Percentiles rank a stretch among this genome's conserved stretches.
phyloP scores from a whole-genome alignment of 2,113 vertebrate genomes.

The Progne subis region DNA sequence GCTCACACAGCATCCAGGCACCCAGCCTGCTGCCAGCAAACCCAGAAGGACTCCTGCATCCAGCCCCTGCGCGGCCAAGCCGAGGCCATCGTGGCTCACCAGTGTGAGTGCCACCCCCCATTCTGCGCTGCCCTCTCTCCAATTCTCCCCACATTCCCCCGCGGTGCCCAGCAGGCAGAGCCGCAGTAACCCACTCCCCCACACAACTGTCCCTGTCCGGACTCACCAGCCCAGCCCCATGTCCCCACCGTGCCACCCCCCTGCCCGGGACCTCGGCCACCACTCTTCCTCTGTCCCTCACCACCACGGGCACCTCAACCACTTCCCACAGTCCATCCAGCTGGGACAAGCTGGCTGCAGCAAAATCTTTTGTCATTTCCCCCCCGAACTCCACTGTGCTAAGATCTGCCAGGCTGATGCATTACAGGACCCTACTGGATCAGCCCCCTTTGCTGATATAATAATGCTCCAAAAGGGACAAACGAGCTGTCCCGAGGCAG shows the following conservation, averaged over 20 bases:
- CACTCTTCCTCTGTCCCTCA: neutral
- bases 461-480: neutral
- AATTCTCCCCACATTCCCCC: neutral
- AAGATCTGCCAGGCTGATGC: neutral
- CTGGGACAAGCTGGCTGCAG: accelerated
- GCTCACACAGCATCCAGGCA: neutral
- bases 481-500: accelerated
- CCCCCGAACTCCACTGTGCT: neutral
- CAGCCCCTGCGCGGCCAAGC: accelerated
- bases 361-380: neutral
- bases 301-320: neutral
- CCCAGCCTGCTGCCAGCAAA: neutral
- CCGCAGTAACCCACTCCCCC: neutral
- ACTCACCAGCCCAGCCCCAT: neutral
- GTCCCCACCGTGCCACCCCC: neutral
- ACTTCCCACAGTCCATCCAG: neutral
- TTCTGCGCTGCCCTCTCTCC: neutral
- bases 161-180: neutral
- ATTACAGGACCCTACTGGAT: neutral
- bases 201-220: too few species aligned
- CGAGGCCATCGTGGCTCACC: accelerated
- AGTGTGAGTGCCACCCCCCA: accelerated
- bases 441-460: accelerated
- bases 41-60: neutral
- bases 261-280: accelerated